Evolutionary conservation across 2,888 invertebrate genomes (phyloP).

Genomic region (Apamea epomidion): DNA sequence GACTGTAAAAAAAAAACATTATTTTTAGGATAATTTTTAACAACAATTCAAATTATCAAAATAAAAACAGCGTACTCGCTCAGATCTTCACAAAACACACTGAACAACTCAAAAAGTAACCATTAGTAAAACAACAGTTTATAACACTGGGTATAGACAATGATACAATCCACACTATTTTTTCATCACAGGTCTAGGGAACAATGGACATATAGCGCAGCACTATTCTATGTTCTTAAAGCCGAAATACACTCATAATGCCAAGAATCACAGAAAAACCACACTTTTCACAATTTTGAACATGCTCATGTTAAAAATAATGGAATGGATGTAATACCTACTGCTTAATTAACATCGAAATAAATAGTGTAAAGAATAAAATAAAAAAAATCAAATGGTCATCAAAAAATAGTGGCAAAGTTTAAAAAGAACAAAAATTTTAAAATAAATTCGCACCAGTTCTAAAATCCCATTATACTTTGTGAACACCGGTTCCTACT

Average conservation of each 20-base stretch:
- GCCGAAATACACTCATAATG: slow-evolving; percentile 54
- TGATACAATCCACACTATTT: slow-evolving; percentile 50
- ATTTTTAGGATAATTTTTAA: not conserved
- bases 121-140: slow-evolving; percentile 57
- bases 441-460: not conserved
- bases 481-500: not conserved
- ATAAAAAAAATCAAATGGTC: not conserved
- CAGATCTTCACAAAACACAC: slow-evolving; percentile 46
- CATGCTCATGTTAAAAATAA: slow-evolving; percentile 57
- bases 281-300: slow-evolving; percentile 51
- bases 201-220: slow-evolving; percentile 42
- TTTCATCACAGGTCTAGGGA: slow-evolving; percentile 31
- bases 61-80: slow-evolving; percentile 56
- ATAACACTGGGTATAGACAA: slow-evolving; percentile 52
- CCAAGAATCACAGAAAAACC: slow-evolving; percentile 54
- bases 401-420: not conserved
- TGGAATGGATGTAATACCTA: slow-evolving; percentile 21
- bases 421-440: not conserved
- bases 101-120: slow-evolving; percentile 49
- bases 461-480: not conserved
- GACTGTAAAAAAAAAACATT: slow-evolving; percentile 81
- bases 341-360: slow-evolving; percentile 39
- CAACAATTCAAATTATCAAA: not conserved
- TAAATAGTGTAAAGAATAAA: slow-evolving; percentile 22
- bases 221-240: slow-evolving; percentile 50